A percentile compares a stretch with the other conserved stretches of the same genome.
These are phyloP conservation scores for Drosophila limbata DNA, from an alignment of 2,888 invertebrate genomes.

Conservation along the genomic window DNA sequence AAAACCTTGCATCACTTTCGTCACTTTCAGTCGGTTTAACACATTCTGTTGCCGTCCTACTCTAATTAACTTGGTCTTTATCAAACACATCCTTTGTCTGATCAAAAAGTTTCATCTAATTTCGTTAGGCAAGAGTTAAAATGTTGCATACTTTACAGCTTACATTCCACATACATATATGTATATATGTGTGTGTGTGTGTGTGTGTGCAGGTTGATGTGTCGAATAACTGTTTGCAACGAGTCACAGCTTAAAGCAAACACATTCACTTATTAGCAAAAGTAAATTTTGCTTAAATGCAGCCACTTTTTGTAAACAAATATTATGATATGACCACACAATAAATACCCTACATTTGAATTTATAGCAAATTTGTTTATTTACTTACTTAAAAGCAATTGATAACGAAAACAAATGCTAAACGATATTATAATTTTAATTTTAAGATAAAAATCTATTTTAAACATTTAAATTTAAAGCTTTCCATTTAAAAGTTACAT, in stretches of 20 bases:
- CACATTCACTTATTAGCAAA: conserved; percentile 15
- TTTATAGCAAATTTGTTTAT: background rate
- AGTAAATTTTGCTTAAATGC: conserved; percentile 4
- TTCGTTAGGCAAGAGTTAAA: conserved; percentile 26
- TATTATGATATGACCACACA: no score
- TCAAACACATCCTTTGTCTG: background rate
- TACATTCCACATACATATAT: background rate
- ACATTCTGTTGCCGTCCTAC: background rate
- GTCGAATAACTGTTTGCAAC: conserved; percentile 15
- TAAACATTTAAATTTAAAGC: no score
- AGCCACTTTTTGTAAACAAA: background rate
- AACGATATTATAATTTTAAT: no score
- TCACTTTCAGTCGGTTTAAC: background rate
- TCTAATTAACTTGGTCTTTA: background rate
- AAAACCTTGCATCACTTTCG: conserved; percentile 1
- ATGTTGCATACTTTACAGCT: conserved; percentile 46
- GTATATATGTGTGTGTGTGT: conserved; percentile 6
- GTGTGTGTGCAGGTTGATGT: conserved; percentile 4
- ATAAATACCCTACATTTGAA: background rate
- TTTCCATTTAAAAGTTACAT: no score
- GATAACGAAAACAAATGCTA: background rate
- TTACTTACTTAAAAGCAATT: background rate
- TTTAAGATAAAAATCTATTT: no score
- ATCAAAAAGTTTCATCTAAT: conserved; percentile 37
- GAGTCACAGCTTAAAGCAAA: conserved; percentile 16